These are phyloP conservation scores for Clistopyga incitator DNA, from an alignment of 2,888 invertebrate genomes.

Conservation along the genomic window DNA sequence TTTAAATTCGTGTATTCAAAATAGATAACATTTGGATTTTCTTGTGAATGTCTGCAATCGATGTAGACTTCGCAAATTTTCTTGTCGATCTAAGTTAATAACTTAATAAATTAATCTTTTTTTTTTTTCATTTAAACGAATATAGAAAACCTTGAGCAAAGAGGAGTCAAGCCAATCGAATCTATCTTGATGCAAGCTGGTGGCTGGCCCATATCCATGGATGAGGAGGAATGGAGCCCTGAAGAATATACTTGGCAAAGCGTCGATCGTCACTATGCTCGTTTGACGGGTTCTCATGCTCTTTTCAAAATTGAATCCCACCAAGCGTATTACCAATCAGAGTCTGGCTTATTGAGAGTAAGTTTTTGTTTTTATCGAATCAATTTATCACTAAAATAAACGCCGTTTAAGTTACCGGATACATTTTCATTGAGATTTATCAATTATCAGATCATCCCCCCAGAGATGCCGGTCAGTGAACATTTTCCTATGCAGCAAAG, in stretches of 20 bases:
- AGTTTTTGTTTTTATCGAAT: neutral
- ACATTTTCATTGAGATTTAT: neutral
- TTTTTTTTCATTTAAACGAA: neutral
- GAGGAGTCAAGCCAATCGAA: constrained; percentile 71
- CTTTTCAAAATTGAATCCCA: constrained; percentile 40
- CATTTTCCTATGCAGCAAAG: constrained; percentile 36
- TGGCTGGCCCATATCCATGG: constrained; percentile 76
- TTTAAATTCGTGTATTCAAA: too few species aligned
- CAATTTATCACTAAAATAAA: neutral
- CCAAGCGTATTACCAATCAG: neutral
- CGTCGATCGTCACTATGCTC: constrained; percentile 72
- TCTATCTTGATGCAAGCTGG: constrained; percentile 71
- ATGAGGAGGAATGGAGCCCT: constrained; percentile 72
- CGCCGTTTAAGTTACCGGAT: neutral
- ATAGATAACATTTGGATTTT: too few species aligned
- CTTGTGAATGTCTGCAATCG: too few species aligned
- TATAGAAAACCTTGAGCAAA: constrained; percentile 67
- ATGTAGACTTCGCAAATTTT: too few species aligned
- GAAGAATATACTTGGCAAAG: constrained; percentile 71
- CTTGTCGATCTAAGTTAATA: too few species aligned
- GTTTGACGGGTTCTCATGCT: constrained; percentile 59
- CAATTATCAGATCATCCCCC: constrained; percentile 32
- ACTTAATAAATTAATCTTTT: too few species aligned
- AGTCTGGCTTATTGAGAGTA: neutral
- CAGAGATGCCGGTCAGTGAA: constrained; percentile 42